A percentile compares a stretch with the other conserved stretches of the same genome.
Conservation (phyloP, 2,113 vertebrate species). For the Steatornis caripensis region DNA sequence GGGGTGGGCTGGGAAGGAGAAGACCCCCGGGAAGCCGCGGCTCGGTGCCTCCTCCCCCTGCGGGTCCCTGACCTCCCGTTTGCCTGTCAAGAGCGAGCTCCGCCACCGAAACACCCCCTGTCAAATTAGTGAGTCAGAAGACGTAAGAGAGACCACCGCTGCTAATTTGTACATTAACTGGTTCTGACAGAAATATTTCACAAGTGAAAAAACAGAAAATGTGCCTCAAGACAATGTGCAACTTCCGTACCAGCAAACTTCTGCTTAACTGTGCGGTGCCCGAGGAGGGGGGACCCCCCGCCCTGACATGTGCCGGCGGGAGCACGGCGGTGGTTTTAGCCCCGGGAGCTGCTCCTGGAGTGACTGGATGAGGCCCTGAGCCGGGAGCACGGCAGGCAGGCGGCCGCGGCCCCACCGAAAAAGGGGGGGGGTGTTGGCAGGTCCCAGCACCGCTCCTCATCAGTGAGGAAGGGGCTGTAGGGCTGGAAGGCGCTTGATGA, state of each 20-base stretch:
- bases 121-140: constrained; percentile 86
- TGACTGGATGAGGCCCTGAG: background rate
- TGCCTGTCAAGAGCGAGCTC: constrained; percentile 77
- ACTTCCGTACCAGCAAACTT: constrained; percentile 59
- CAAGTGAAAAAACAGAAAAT: constrained; percentile 78
- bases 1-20: background rate
- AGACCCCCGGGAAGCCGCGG: background rate
- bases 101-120: constrained; percentile 79
- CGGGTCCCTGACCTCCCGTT: constrained; percentile 81
- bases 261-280: constrained; percentile 58
- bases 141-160: constrained; percentile 79
- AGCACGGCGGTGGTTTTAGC: background rate
- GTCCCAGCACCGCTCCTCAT: rapidly evolving
- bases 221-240: constrained; percentile 61
- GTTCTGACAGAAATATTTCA: constrained; percentile 87
- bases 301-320: background rate
- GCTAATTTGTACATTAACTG: constrained; percentile 95
- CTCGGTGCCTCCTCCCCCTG: constrained; percentile 8
- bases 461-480: background rate
- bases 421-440: rapidly evolving
- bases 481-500: background rate
- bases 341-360: background rate
- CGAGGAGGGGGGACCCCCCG: background rate
- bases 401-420: rapidly evolving
- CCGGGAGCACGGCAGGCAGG: rapidly evolving